Base-by-base conservation (phyloP, 2,113 vertebrate species). In the Telmatochromis brichardi region DNA sequence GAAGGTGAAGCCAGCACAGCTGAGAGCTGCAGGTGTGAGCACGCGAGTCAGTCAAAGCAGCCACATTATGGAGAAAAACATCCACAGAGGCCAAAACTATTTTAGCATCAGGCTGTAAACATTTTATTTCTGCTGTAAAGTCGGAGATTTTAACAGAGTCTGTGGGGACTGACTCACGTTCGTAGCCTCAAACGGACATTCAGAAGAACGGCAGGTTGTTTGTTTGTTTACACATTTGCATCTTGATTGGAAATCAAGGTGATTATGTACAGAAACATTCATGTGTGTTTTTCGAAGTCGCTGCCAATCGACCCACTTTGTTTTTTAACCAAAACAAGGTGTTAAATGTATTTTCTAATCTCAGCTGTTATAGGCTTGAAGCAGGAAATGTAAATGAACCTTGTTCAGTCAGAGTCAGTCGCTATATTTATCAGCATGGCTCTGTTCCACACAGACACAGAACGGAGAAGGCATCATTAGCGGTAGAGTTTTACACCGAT, bases 401-500 rank as follows among this genome's bases (percentile, higher is more conserved):
- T 12, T 76, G 40, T 45, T 73, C 40, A 73, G 40, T 73, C 68
- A 26, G 11, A 0, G 0, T 19, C 58, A 11, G 5, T 71, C n/a
- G 31, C 17, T n/a, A n/a, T 37, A n/a, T 37, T 65, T 65, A 65
- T 37, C 31, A 12, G 31, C 40, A 19, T 19, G 71, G 42, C 14
- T 76, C 68, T 47, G 68, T 73, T 0, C 68, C 40, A 45, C 13
- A 23, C 7, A 42, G 12, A 40, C 65, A 76, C 14, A 50, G 6
- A 76, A 7, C 9, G 0, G 42, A 31, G 15, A 45, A 1, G 21
- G 13, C 21, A 17, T 9, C n/a, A 6, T 15, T 26, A 37, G 13
- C 0, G 0, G 21, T 14, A 23, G 37, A 17, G 37, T 26, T 42
- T 31, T 60, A 45, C 40, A 45, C 1, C 1, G 5, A 17, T 45